A percentile compares a stretch with the other conserved stretches of the same genome.
These are phyloP conservation scores for Tonatia bakeri DNA, from an alignment of 2,113 vertebrate species.

Conservation along the genomic window DNA sequence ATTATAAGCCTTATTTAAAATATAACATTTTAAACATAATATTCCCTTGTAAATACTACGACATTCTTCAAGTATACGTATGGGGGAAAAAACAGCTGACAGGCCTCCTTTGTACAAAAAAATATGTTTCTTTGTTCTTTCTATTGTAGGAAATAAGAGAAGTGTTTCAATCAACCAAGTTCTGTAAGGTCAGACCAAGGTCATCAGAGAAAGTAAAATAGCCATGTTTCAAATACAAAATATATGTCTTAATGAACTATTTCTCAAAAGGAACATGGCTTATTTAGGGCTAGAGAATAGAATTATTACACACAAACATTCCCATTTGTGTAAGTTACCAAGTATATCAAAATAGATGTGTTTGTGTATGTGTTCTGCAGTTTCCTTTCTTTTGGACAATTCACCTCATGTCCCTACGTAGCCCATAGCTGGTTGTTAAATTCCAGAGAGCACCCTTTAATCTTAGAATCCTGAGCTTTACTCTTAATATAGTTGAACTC, in stretches of 20 bases:
- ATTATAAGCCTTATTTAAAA: background rate
- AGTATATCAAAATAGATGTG: background rate
- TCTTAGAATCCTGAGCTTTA: conserved; percentile 50
- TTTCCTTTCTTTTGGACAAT: background rate
- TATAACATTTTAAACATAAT: background rate
- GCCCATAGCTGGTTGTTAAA: background rate
- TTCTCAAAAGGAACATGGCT: conserved; percentile 2
- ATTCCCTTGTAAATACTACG: background rate
- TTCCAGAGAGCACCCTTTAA: background rate
- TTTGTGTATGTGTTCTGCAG: background rate
- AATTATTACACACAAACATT: background rate
- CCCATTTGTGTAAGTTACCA: background rate
- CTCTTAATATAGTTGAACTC: background rate
- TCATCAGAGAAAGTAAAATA: conserved; percentile 34
- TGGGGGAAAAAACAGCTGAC: background rate
- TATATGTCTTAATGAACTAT: background rate
- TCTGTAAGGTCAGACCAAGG: conserved; percentile 3
- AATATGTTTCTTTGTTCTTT: background rate
- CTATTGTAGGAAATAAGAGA: background rate
- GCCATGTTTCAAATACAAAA: background rate
- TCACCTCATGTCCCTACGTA: background rate
- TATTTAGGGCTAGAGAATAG: background rate
- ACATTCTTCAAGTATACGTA: background rate
- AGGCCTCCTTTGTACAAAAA: background rate
- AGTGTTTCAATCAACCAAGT: background rate